A percentile compares a stretch with the other conserved stretches of the same genome.
These are phyloP conservation scores for Panagrolaimus sp. DNA, from an alignment of 1,140 invertebrate genomes.

Conservation along the genomic window DNA sequence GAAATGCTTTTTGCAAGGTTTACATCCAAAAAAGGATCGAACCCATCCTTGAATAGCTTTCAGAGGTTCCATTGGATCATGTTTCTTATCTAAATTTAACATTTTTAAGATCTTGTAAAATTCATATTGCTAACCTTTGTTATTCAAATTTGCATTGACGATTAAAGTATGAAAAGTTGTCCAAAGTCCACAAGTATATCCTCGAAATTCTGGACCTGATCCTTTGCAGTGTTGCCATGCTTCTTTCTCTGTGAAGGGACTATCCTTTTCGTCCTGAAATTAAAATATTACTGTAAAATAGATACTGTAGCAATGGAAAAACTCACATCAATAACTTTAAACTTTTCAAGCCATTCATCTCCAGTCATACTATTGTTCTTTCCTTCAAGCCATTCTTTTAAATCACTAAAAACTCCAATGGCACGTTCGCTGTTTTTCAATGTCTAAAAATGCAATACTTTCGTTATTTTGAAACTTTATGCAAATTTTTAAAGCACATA, in stretches of 20 bases:
- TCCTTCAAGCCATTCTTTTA: too few species aligned
- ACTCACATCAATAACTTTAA: conserved; percentile 1
- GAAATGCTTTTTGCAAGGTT: too few species aligned
- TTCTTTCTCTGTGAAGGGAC: conserved; percentile 39
- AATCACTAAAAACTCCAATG: too few species aligned
- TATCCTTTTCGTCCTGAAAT: conserved; percentile 26
- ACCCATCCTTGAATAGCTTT: conserved; percentile 74
- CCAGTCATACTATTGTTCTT: too few species aligned
- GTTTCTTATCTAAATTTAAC: conserved; percentile 45
- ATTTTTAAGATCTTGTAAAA: conserved; percentile 5
- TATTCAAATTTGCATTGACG: conserved; percentile 69
- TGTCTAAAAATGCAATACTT: too few species aligned
- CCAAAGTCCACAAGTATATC: conserved; percentile 92
- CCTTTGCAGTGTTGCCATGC: conserved; percentile 70
- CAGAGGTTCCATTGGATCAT: conserved; percentile 41
- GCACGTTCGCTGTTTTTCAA: too few species aligned
- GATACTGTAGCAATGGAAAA: background rate
- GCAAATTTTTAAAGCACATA: too few species aligned
- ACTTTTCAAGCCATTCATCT: background rate
- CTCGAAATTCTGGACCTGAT: conserved; percentile 69
- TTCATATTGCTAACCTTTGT: conserved; percentile 51
- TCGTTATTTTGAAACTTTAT: too few species aligned
- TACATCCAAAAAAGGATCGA: conserved; percentile 83
- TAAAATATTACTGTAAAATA: too few species aligned
- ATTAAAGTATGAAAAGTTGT: conserved; percentile 85